Base-by-base conservation (phyloP, 2,888 invertebrate species). In the Cinara cedri region DNA sequence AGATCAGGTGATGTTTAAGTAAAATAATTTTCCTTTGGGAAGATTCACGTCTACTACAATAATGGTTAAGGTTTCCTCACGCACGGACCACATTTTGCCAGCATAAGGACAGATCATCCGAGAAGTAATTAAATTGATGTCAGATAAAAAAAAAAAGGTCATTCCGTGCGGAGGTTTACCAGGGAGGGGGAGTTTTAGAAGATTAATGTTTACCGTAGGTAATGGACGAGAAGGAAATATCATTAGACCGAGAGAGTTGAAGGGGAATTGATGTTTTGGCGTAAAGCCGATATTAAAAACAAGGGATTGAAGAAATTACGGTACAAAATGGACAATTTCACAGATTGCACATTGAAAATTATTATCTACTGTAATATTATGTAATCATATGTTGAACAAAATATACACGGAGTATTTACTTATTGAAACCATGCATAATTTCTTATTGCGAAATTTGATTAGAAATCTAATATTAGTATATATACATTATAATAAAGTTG, bases 121-220 rank as follows among this genome's bases (percentile, higher is more conserved):
- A 34, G 70, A 55, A 55, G 70, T 71, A 71, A 71, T 71, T 71
- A 71, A 71, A 71, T 71, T 55, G 42, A 71, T 71, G 70, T 71
- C 70, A 71, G 70, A 55, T 55, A 71, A 71, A 71, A 70, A 71
- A 71, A 71, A 71, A 70, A 71, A 54, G 54, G 55, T 55, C 55
- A 71, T 71, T 71, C 42, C 42, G 21, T 55, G 42, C 42, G 42
- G 54, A 21, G 54, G 19, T 19, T n/a, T n/a, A n/a, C n/a, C n/a
- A 54, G 70, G 54, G 19, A 42, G 42, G 6, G 34, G 3, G 34
- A 34, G 34, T 34, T 34, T 34, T 34, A 71, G 21, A 71, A 71
- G 70, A 71, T 71, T 71, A 71, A 57, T 71, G 55, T 57, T 71
- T 71, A 44, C 57, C 21, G 71, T 71, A 71, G 44, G 71, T 71